Conservation (phyloP, 2,113 vertebrate genomes). For the Hypomesus transpacificus region DNA sequence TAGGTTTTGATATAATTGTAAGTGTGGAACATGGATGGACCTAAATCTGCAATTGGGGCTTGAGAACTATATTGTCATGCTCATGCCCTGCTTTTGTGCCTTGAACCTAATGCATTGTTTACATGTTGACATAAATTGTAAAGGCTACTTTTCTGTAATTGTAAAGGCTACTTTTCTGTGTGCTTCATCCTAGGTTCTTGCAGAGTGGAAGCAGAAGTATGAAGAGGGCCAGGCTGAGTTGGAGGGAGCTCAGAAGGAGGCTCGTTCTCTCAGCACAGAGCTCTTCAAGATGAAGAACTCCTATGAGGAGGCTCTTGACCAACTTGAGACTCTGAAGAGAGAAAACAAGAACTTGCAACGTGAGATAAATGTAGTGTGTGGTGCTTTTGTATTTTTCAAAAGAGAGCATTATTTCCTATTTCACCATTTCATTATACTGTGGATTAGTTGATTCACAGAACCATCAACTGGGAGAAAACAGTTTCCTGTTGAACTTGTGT, state of each 20-base stretch:
- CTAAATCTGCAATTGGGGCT: no score
- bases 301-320: constrained; percentile 7
- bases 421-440: not conserved
- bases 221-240: constrained; percentile 7
- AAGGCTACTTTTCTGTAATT: not conserved
- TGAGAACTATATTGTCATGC: no score
- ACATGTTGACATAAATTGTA: not conserved
- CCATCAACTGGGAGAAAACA: not conserved
- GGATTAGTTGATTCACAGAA: no score
- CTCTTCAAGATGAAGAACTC: constrained; percentile 14
- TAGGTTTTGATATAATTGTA: not conserved
- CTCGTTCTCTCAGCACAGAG: constrained; percentile 2
- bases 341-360: constrained; percentile 5
- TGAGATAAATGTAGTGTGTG: not conserved
- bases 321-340: constrained; percentile 5
- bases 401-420: not conserved
- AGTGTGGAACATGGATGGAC: not conserved
- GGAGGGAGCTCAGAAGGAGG: constrained; percentile 12
- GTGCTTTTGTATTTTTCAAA: no score
- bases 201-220: constrained; percentile 11
- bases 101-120: no score
- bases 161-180: not conserved
- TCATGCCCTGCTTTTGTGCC: no score
- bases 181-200: not conserved
- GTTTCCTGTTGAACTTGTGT: not conserved